Percentiles rank a stretch among this genome's conserved stretches.
Evolutionary conservation across 2,797 vertebrate species (phyloP).

Genomic region (Coranthus polyacanthus): DNA sequence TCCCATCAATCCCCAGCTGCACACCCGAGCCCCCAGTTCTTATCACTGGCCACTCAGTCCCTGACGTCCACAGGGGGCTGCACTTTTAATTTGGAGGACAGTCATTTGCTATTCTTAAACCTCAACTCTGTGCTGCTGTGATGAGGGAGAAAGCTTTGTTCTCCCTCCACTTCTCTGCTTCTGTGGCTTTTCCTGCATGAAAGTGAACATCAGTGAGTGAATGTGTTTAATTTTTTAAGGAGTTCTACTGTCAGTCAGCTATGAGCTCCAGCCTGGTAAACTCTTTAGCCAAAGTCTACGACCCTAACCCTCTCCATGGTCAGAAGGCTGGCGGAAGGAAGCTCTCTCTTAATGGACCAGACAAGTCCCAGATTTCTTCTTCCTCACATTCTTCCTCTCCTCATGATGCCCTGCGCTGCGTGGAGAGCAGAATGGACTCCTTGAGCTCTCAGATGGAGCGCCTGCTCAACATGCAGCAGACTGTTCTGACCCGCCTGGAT

Average conservation of each 20-base stretch:
- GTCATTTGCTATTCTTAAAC: conserved; percentile 75
- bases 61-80: conserved; percentile 73
- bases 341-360: conserved; percentile 66
- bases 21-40: conserved; percentile 69
- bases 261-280: conserved; percentile 87
- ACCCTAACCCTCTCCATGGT: conserved; percentile 85
- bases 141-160: conserved; percentile 47
- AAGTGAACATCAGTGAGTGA: conserved; percentile 15
- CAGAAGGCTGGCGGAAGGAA: conserved; percentile 77
- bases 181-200: conserved; percentile 19
- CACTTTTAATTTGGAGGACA: conserved; percentile 66
- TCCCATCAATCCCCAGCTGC: conserved; percentile 60
- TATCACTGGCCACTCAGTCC: conserved; percentile 72
- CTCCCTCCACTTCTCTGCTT: conserved; percentile 29
- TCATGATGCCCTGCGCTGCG: conserved; percentile 51
- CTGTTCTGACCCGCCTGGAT: conserved; percentile 85
- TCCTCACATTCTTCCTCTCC: conserved; percentile 25
- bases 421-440: conserved; percentile 85
- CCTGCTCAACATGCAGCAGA: conserved; percentile 85
- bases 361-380: conserved; percentile 61
- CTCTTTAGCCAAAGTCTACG: conserved; percentile 88
- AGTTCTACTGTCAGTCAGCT: conserved; percentile 21
- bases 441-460: conserved; percentile 88
- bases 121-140: conserved; percentile 23
- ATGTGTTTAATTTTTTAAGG: conserved; percentile 1